Evolutionary conservation across 2,113 vertebrate species (phyloP).

Genomic region (Eretmochelys imbricata): DNA sequence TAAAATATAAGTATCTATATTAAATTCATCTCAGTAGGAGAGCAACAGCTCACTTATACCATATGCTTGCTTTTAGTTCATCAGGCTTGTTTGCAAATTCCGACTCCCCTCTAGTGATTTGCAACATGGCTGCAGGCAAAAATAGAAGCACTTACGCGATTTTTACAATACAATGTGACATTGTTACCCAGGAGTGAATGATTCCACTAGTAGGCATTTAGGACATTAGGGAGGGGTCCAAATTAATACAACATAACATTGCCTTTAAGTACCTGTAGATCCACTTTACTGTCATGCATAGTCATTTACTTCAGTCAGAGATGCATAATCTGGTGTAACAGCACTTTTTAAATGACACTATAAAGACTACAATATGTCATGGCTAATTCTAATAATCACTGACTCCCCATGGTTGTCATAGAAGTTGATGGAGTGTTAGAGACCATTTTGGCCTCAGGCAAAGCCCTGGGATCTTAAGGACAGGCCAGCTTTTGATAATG

Average conservation of each 20-base stretch:
- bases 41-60: neutral
- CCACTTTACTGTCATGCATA: neutral
- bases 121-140: neutral
- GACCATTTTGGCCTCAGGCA: slow-evolving; percentile 61
- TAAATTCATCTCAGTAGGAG: neutral
- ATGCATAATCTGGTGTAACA: neutral
- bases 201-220: neutral
- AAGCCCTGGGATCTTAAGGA: slow-evolving; percentile 68
- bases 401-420: slow-evolving; percentile 47
- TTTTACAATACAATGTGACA: fast-evolving
- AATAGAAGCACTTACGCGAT: neutral
- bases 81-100: neutral
- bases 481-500: slow-evolving; percentile 62
- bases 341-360: slow-evolving; percentile 57
- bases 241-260: neutral
- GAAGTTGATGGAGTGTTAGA: slow-evolving; percentile 69
- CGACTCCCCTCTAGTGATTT: neutral
- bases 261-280: neutral
- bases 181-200: neutral
- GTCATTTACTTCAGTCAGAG: neutral
- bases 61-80: neutral
- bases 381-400: slow-evolving; percentile 65
- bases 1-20: neutral
- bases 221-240: neutral
- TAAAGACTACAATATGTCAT: slow-evolving; percentile 44